A percentile compares a stretch with the other conserved stretches of the same genome.
These are phyloP conservation scores for Panagrolaimus sp. DNA, from an alignment of 1,140 invertebrate genomes.

Conservation along the genomic window DNA sequence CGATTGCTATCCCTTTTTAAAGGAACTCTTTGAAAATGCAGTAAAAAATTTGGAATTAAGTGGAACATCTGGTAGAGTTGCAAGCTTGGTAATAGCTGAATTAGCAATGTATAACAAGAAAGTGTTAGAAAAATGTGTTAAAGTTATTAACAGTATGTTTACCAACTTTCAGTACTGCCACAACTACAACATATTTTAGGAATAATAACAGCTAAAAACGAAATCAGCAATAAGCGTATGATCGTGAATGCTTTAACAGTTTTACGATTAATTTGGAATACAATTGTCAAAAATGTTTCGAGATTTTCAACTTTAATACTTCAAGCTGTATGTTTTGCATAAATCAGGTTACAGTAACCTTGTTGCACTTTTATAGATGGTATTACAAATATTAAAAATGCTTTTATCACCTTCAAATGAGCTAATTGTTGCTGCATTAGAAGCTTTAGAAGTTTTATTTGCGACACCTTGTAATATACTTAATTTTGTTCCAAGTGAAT, in stretches of 20 bases:
- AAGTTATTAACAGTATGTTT: background rate
- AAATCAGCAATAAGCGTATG: background rate
- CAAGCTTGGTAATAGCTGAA: background rate
- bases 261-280: background rate
- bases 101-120: background rate
- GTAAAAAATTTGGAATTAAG: conserved; percentile 7
- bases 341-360: no score
- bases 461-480: background rate
- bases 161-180: background rate
- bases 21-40: background rate
- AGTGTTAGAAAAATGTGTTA: background rate
- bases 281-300: background rate
- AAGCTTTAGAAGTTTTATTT: conserved; percentile 4
- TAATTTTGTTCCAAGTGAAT: background rate
- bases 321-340: background rate
- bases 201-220: background rate
- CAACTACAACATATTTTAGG: background rate
- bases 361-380: background rate
- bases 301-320: background rate
- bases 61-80: background rate
- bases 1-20: background rate
- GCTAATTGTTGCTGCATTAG: background rate
- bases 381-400: background rate
- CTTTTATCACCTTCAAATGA: background rate
- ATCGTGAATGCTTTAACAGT: background rate